Base-by-base conservation (phyloP, 2,888 invertebrate genomes). In the Lagria hirta region DNA sequence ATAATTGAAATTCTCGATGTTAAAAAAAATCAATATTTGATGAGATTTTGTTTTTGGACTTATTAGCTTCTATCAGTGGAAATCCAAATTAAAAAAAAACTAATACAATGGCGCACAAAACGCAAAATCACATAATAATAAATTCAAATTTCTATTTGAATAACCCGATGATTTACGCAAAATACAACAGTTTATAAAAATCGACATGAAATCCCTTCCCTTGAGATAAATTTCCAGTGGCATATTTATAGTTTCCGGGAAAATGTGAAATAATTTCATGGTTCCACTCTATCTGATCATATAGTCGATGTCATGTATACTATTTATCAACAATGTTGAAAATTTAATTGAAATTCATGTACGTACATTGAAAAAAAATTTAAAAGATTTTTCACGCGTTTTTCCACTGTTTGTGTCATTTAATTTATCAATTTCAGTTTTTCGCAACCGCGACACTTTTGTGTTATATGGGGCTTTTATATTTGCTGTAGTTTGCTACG, bases 211-310 rank as follows among this genome's bases (percentile, higher is more conserved):
- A 61, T 58, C 61, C 61, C 62, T 56, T 61, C 62, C 62, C 60
- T 58, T 53, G 55, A 60, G 64, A 66, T 65, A 66, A 65, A 67
- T 65, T 63, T 57, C 51, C 57, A 52, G 45, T 60, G 65, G 61
- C 65, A 64, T 67, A 64, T 68, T 68, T 68, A 68, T 66, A 62
- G 66, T 62, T 68, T 66, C 65, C 66, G 61, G 57, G 48, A 58
- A 61, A 60, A 60, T 57, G 57, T 51, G 51, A 57, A 60, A 64
- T 58, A 60, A 62, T 61, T 57, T 59, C 54, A 58, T 57, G 57
- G 32, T 54, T 48, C 55, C 52, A 56, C 52, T 55, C 56, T 36
- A 43, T 43, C 40, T 24, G 32, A 23, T 23, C 8, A 10, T 17
- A 34, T 16, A 7, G 17, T 16, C 14, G 26, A 17, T 23, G 17